Conservation (phyloP, 2,797 vertebrate genomes). For the Lophius americanus region DNA sequence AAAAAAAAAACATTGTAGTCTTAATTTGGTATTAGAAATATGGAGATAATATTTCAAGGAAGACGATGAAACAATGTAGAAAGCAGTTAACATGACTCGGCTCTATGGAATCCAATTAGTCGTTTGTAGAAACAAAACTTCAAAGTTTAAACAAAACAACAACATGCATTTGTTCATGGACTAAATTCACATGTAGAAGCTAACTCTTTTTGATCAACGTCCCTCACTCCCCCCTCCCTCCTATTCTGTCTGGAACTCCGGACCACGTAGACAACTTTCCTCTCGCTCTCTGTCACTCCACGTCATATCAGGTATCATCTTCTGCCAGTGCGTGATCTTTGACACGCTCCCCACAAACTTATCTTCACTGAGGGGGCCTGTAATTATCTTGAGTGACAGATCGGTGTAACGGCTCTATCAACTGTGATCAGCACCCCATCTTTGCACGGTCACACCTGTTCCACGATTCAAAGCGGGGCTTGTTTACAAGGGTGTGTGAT, state of each 20-base stretch:
- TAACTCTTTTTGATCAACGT: background rate
- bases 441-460: conserved; percentile 56
- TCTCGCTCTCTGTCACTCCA: conserved; percentile 8
- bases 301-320: conserved; percentile 44
- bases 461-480: background rate
- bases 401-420: conserved; percentile 23
- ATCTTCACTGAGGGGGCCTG: conserved; percentile 33
- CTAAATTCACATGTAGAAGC: too few species aligned
- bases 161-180: too few species aligned
- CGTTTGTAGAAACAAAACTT: too few species aligned
- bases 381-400: conserved; percentile 34
- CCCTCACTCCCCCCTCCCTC: background rate
- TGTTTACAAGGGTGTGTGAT: background rate
- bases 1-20: too few species aligned
- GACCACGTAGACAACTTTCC: background rate
- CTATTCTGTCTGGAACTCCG: background rate
- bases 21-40: too few species aligned
- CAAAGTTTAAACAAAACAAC: too few species aligned
- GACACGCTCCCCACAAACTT: conserved; percentile 36
- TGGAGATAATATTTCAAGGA: too few species aligned
- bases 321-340: conserved; percentile 46
- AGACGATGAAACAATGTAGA: too few species aligned
- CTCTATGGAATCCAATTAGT: too few species aligned
- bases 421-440: conserved; percentile 25
- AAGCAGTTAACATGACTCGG: too few species aligned